Conservation (phyloP, 2,888 invertebrate genomes). For the Acleris sparsana region DNA sequence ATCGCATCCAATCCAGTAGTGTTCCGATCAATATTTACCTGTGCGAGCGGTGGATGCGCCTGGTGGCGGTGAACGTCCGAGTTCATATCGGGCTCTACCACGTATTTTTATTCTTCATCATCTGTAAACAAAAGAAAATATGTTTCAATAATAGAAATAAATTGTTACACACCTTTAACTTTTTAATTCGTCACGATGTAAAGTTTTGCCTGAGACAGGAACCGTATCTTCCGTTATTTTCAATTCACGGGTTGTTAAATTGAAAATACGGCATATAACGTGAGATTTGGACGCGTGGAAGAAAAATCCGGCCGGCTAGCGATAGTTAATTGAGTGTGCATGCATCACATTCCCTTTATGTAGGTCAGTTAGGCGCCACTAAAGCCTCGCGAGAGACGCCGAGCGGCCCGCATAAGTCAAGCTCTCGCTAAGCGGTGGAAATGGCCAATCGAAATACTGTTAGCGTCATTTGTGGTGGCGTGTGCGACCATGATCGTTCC, state of each 20-base stretch:
- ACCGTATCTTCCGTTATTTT: slow-evolving; percentile 12
- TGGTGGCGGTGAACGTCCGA: slow-evolving; percentile 81
- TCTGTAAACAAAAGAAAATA: slow-evolving; percentile 61
- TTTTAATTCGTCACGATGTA: slow-evolving; percentile 33
- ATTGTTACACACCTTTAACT: not conserved
- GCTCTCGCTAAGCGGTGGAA: slow-evolving; percentile 35
- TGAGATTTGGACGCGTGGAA: slow-evolving; percentile 32
- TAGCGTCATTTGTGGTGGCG: slow-evolving; percentile 33
- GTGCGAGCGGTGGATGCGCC: slow-evolving; percentile 80
- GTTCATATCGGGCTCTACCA: slow-evolving; percentile 77
- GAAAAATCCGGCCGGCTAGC: slow-evolving; percentile 31
- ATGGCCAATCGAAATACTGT: slow-evolving; percentile 36
- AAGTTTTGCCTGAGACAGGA: slow-evolving; percentile 32
- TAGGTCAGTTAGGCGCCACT: slow-evolving; percentile 38
- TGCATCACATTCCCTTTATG: slow-evolving; percentile 35
- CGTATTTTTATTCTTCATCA: slow-evolving; percentile 71
- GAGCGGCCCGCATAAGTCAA: slow-evolving; percentile 31
- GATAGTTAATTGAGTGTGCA: slow-evolving; percentile 37
- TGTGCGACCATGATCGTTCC: slow-evolving; percentile 32
- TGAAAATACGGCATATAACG: slow-evolving; percentile 4
- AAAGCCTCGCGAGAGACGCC: slow-evolving; percentile 35
- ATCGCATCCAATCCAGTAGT: not conserved
- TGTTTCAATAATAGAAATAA: slow-evolving; percentile 11
- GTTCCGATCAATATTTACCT: slow-evolving; percentile 56
- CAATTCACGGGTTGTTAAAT: slow-evolving; percentile 25